Evolutionary conservation across 2,113 vertebrate species (phyloP).

Genomic region (Emydura subglobosa): DNA sequence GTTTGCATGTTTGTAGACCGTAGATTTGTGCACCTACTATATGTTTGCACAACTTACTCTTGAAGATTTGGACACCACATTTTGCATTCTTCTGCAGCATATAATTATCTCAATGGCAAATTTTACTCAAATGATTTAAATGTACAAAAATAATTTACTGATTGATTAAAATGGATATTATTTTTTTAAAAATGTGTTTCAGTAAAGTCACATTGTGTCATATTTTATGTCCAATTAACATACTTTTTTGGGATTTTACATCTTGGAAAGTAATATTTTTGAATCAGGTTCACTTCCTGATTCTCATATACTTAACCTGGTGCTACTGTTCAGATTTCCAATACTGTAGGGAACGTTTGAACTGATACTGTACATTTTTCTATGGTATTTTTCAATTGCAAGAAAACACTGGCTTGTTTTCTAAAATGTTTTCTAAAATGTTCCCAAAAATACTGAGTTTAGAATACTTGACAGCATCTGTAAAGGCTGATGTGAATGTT

Average conservation of each 20-base stretch:
- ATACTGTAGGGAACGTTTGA: not conserved
- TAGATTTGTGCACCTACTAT: rapidly evolving
- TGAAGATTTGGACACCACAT: rapidly evolving
- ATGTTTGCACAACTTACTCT: rapidly evolving
- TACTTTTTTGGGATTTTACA: not conserved
- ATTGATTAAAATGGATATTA: not conserved
- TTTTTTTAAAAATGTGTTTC: not conserved
- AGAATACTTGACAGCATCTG: not conserved
- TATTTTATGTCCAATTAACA: not conserved
- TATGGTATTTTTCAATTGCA: not conserved
- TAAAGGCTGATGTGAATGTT: not conserved
- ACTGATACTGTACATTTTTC: not conserved
- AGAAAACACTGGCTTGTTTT: not conserved
- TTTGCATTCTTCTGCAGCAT: rapidly evolving
- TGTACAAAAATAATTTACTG: not conserved
- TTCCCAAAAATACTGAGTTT: not conserved
- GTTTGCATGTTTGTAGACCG: not conserved
- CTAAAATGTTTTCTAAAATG: not conserved
- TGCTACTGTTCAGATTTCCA: not conserved
- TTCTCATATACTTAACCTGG: not conserved
- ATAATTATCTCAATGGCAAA: not conserved
- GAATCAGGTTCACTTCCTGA: not conserved
- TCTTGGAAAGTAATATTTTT: not conserved
- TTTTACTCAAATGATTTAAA: not conserved
- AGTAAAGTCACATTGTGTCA: not conserved